Evolutionary conservation across 2,888 invertebrate genomes (phyloP).

Genomic region (Dyspetes luteomarginatus): DNA sequence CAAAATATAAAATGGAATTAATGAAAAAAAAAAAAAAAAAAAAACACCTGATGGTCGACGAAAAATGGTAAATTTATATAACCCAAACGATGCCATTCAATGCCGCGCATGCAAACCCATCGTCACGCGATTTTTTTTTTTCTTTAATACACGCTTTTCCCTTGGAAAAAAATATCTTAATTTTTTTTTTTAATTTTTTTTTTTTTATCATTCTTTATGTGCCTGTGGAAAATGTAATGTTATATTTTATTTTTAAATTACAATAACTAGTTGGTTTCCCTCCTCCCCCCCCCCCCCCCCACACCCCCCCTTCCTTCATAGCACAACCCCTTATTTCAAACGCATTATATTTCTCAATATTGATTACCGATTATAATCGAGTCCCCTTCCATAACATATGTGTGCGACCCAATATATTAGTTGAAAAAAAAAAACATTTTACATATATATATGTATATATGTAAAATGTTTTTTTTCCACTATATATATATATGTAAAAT

Average conservation of each 20-base stretch:
- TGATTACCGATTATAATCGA: conserved; percentile 6
- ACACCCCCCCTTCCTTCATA: too few species aligned
- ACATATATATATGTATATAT: too few species aligned
- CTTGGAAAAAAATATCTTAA: neutral
- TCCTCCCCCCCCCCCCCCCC: too few species aligned
- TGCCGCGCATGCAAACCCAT: neutral
- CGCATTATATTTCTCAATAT: conserved; percentile 39
- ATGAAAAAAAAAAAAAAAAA: too few species aligned
- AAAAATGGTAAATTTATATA: too few species aligned
- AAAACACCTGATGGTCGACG: too few species aligned
- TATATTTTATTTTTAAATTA: neutral
- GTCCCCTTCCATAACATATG: neutral
- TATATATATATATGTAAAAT: neutral
- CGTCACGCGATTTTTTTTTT: conserved; percentile 43
- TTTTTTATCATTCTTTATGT: neutral
- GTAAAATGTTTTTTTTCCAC: too few species aligned
- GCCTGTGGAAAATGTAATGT: neutral
- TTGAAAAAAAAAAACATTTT: too few species aligned
- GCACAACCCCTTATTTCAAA: too few species aligned
- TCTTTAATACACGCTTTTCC: neutral
- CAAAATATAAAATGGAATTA: too few species aligned
- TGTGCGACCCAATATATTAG: neutral
- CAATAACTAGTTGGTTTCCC: too few species aligned
- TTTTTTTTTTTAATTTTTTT: neutral
- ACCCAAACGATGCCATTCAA: too few species aligned